Evolutionary conservation across 2,888 invertebrate genomes (phyloP), one percentile per base, ranked within the genome.

Genomic region (Conus canariensis): DNA sequence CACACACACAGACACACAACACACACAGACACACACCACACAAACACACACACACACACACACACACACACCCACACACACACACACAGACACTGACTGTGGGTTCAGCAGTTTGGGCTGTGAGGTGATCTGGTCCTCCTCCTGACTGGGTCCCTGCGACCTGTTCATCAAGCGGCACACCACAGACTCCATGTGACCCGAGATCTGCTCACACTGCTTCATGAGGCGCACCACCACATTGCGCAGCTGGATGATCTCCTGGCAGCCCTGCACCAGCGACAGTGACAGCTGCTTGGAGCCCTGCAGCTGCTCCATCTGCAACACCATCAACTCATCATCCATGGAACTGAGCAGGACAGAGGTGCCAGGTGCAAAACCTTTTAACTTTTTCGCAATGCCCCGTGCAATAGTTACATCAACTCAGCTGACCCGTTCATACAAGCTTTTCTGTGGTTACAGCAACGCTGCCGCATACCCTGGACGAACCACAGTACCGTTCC

Each of bases 171-270:
- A 93, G 22, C 93, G 92, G 0, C 98, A 97, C 8, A 99, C 98
- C 0, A 98, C 98, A 7, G 97, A 97, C 95, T 98, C 98, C 96
- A 99, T 97, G 92, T 98, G 98, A 87, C 97, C 97, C 0, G 99
- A 98, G 90, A 99, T 97, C 85, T 97, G 97, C 82, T 98, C 97
- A 95, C 99, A 99, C 96, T 98, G 98, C 95, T 97, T 97, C 98
- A 99, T 98, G 91, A 99, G 97, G 90, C 97, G 97, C 90, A 97
- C 97, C 2, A 99, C 97, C 92, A 98, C 98, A 93, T 97, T 97
- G 88, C 98, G 97, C 1, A 98, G 98, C 85, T 95, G 94, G 88
- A 96, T 94, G 45, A 96, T 94, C 85, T 96, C 97, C 95, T 98
- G 98, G 0, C 98, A 98, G 0, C 98, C 97, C 96, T 98, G 98